A percentile compares a stretch with the other conserved stretches of the same genome.
phyloP scores from a whole-genome alignment of 1,140 invertebrate species.

The Drepana arcuata region DNA sequence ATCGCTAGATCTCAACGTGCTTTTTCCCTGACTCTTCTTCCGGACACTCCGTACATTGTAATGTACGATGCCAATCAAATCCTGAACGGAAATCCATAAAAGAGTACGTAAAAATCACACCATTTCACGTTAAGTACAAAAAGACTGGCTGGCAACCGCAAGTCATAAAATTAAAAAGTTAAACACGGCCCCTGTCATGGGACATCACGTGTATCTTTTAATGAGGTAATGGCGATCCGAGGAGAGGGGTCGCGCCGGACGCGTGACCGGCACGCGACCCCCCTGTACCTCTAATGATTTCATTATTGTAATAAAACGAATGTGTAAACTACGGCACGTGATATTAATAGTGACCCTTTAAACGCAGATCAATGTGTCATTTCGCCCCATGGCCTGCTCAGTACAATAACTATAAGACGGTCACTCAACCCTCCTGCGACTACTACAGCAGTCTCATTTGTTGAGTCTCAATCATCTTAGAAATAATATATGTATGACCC shows the following conservation, averaged over 20 bases:
- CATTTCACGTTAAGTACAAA: constrained; percentile 28
- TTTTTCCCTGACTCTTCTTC: too few species aligned
- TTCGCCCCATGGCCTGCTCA: background rate
- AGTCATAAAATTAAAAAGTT: constrained; percentile 62
- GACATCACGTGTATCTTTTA: constrained; percentile 42
- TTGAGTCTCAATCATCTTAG: too few species aligned
- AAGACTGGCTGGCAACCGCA: constrained; percentile 30
- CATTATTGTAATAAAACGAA: constrained; percentile 66
- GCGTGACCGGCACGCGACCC: constrained; percentile 39
- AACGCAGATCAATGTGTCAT: constrained; percentile 13
- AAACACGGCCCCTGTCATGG: constrained; percentile 41
- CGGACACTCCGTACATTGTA: too few species aligned
- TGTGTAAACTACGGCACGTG: constrained; percentile 52
- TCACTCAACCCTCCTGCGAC: too few species aligned
- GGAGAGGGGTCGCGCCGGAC: constrained; percentile 16
- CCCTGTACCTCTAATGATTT: constrained; percentile 45
- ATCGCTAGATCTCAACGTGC: too few species aligned
- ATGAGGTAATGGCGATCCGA: constrained; percentile 50
- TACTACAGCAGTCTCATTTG: too few species aligned
- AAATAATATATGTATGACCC: too few species aligned
- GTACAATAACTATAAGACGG: too few species aligned
- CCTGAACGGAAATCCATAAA: too few species aligned
- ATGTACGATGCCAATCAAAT: too few species aligned
- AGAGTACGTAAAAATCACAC: constrained; percentile 43
- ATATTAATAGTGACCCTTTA: constrained; percentile 37